Evolutionary conservation across 37 sponge, comb jelly and placozoan species (phyloP).

Genomic region (Dysidea cf. avara): DNA sequence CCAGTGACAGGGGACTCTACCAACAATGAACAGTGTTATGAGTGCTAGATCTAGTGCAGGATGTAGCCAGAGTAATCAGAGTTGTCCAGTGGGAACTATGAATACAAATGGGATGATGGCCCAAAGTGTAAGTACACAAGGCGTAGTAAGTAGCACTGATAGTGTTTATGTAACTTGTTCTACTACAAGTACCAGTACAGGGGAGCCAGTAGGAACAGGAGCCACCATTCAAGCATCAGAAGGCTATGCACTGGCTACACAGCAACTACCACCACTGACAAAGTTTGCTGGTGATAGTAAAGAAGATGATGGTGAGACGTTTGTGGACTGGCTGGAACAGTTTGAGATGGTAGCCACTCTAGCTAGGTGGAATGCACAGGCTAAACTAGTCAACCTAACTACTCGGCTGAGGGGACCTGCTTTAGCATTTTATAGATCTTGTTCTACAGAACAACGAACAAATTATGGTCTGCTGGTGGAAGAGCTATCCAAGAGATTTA

Average conservation of each 20-base stretch:
- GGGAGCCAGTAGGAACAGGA: no score
- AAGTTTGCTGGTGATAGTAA: constrained; percentile 39
- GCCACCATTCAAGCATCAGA: no score
- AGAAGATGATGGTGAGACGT: constrained; percentile 27
- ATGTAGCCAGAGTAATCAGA: no score
- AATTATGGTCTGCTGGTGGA: constrained; percentile 32
- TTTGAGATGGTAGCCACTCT: constrained; percentile 40
- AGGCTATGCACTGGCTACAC: background rate
- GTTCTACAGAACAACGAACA: constrained; percentile 18
- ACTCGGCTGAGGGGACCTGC: constrained; percentile 39
- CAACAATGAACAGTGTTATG: no score
- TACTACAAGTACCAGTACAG: no score
- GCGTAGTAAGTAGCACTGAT: no score
- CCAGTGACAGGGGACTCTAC: no score
- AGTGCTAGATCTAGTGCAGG: no score
- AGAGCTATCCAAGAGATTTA: constrained; percentile 42
- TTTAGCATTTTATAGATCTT: constrained; percentile 53
- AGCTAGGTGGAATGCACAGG: constrained; percentile 30
- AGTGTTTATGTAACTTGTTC: no score
- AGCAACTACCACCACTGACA: constrained; percentile 40
- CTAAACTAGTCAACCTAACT: constrained; percentile 36
- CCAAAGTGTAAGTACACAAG: no score
- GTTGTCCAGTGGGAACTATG: no score
- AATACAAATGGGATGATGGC: no score
- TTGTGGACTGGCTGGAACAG: constrained; percentile 48